These are phyloP conservation scores for Pycnonotus jocosus DNA, from an alignment of 2,113 vertebrate species.

Conservation along the genomic window DNA sequence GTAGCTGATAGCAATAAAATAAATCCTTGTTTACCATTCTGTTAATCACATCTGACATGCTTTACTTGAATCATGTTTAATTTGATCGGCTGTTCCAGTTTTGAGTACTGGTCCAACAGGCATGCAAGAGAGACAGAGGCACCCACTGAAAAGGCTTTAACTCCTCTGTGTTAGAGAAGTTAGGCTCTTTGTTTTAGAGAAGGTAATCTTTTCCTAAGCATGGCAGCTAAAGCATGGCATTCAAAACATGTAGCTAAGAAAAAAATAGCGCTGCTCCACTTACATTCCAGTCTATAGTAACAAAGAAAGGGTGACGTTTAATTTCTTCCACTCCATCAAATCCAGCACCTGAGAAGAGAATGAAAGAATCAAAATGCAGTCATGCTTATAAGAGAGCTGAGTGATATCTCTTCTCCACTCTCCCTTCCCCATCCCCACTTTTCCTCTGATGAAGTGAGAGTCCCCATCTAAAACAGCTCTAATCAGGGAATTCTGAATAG, in stretches of 20 bases:
- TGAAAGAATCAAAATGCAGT: neutral
- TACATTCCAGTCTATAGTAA: constrained; percentile 91
- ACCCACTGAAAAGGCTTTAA: neutral
- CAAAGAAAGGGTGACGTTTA: constrained; percentile 90
- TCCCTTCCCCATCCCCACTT: neutral
- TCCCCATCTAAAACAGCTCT: neutral
- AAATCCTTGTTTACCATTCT: neutral
- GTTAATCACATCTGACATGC: neutral
- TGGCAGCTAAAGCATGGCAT: neutral
- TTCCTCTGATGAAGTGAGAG: neutral
- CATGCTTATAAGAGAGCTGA: neutral
- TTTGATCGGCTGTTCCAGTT: neutral
- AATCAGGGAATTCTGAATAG: neutral
- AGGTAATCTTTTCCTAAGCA: neutral
- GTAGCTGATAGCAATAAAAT: neutral
- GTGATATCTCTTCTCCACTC: neutral
- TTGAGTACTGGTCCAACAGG: neutral
- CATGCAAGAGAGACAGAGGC: neutral
- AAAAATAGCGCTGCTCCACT: constrained; percentile 35
- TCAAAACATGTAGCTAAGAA: neutral
- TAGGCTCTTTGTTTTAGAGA: neutral
- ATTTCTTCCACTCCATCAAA: constrained; percentile 93
- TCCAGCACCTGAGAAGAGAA: constrained; percentile 82
- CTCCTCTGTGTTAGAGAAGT: neutral
- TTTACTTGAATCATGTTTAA: neutral